Evolutionary conservation across 2,888 invertebrate genomes (phyloP), one percentile per base, ranked within the genome.

Genomic region (Polydrusus cervinus): DNA sequence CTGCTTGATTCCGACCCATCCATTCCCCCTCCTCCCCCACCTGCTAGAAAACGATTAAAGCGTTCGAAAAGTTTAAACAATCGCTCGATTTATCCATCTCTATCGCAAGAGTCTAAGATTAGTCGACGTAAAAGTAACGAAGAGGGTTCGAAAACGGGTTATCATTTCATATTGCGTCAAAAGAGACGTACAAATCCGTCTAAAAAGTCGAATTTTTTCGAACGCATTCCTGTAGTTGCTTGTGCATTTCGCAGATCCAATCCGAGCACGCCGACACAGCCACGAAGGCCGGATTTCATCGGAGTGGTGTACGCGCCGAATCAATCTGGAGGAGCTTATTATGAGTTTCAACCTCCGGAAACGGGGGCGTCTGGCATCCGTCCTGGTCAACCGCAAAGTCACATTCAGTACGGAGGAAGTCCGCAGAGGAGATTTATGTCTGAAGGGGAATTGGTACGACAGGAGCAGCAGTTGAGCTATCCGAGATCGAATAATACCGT

Each of bases 201-300:
- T 45, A 43, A 67, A 64, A 57, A 57, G 20, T 13, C n/a, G 14
- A 53, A 45, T 11, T 47, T 69, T 76, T 73, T 76, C 76, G 76
- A 73, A 73, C 76, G 76, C 76, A n/a, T 76, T 62, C 69, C 76
- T 82, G 82, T 81, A 81, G 83, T 80, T 71, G 81, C 81, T 82
- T 80, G 80, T 81, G 80, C 81, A 80, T 78, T 85, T 82, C 89
- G 88, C 92, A 96, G 96, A 92, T 96, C 96, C 82, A 96, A 96
- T 89, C 96, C 96, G 83, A 95, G 95, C 86, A 96, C 96, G 84
- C 96, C 96, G 84, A 96, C 96, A 84, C 95, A 95, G 90, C 94
- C 95, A 82, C 91, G 95, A 84, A 91, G 95, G 81, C 95, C 95
- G 74, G 95, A 95, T 89, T 96, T 95, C 89, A 95, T 95, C 86